phyloP scores from a whole-genome alignment of 2,113 vertebrate species.

The Gallinago paraguaiae region DNA sequence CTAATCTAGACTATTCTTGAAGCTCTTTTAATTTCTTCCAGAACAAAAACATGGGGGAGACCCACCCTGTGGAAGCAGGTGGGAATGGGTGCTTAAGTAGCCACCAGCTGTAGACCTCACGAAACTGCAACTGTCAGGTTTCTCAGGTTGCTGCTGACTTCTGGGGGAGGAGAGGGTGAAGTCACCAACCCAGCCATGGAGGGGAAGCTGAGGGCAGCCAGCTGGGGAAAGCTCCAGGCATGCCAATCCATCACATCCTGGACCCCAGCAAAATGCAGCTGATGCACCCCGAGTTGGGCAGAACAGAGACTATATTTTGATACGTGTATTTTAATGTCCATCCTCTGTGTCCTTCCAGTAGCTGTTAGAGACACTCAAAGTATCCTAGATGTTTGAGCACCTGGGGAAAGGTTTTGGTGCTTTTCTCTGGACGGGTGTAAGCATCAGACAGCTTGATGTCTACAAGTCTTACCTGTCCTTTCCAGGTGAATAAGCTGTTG shows the following conservation, averaged over 20 bases:
- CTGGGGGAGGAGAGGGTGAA: not conserved
- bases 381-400: not conserved
- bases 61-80: not conserved
- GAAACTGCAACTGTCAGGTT: not conserved
- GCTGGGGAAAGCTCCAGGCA: not conserved
- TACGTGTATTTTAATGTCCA: not conserved
- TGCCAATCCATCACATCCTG: accelerated
- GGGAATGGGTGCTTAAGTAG: not conserved
- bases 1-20: not conserved
- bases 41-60: not conserved
- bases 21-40: not conserved
- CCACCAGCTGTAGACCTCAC: not conserved
- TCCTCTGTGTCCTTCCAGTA: not conserved
- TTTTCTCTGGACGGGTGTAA: not conserved
- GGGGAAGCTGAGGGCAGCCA: not conserved
- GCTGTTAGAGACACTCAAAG: not conserved
- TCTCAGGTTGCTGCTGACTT: not conserved
- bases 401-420: not conserved
- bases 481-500: not conserved
- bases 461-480: not conserved
- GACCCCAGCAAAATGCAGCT: not conserved
- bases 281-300: not conserved
- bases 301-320: not conserved
- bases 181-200: not conserved
- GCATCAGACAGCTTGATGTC: not conserved